Evolutionary conservation across 2,888 invertebrate species (phyloP).

Genomic region (Dryocosmus kuriphilus): DNA sequence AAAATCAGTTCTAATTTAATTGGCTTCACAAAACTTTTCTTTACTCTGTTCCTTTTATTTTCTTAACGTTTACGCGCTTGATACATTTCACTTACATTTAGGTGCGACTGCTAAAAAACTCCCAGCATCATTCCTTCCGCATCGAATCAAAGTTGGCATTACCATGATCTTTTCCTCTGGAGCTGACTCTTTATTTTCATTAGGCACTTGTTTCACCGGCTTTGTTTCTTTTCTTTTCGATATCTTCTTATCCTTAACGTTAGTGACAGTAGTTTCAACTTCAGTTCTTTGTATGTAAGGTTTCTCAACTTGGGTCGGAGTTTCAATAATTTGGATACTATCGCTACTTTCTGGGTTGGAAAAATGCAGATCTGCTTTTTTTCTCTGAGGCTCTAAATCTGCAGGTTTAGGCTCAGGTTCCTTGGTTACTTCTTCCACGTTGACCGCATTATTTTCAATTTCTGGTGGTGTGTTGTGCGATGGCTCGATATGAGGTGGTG

Average conservation of each 20-base stretch:
- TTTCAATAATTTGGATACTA: not conserved
- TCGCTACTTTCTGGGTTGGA: slow-evolving; percentile 39
- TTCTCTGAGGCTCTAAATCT: slow-evolving; percentile 25
- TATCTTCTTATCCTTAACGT: not conserved
- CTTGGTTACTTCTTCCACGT: slow-evolving; percentile 14
- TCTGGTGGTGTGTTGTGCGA: not conserved
- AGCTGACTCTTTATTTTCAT: slow-evolving; percentile 40
- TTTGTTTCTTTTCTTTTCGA: slow-evolving; percentile 15
- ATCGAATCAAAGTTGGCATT: slow-evolving; percentile 69
- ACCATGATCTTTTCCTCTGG: slow-evolving; percentile 60
- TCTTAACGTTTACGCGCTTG: too few relatives aligned
- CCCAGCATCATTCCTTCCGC: slow-evolving; percentile 65
- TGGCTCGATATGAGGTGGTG: not conserved
- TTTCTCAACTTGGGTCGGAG: not conserved
- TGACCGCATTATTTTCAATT: not conserved
- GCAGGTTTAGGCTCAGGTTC: slow-evolving; percentile 33
- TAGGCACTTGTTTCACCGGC: slow-evolving; percentile 4
- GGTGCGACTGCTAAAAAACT: slow-evolving; percentile 46
- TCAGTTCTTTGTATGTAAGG: not conserved
- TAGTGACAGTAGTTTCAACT: not conserved
- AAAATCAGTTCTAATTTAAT: too few relatives aligned
- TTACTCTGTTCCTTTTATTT: too few relatives aligned
- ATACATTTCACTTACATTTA: slow-evolving; percentile 42
- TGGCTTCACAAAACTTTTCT: too few relatives aligned
- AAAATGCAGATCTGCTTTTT: slow-evolving; percentile 26